A percentile compares a stretch with the other conserved stretches of the same genome.
Conservation (phyloP, 2,888 invertebrate species). For the Pristionchus entomophagus region DNA sequence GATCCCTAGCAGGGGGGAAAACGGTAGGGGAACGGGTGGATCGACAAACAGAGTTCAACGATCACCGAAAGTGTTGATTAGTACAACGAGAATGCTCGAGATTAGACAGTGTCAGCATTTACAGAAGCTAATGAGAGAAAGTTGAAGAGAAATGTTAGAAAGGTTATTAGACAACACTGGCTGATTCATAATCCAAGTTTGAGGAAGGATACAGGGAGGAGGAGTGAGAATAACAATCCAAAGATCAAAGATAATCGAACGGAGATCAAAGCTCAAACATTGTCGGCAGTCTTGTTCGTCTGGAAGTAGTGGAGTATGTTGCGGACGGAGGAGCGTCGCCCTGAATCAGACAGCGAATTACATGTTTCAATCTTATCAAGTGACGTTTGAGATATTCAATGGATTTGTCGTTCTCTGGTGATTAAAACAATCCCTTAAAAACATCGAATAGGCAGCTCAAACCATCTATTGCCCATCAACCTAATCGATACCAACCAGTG, state of each 20-base stretch:
- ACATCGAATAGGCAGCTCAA: too few relatives aligned
- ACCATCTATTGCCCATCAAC: too few relatives aligned
- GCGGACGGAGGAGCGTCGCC: constrained; percentile 24
- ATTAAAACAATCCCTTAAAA: too few relatives aligned
- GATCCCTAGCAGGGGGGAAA: background rate
- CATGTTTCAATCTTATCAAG: background rate
- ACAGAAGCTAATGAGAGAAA: background rate
- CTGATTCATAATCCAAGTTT: background rate
- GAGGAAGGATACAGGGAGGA: background rate
- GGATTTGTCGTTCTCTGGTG: too few relatives aligned
- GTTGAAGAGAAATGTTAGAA: background rate
- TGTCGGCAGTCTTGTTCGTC: background rate
- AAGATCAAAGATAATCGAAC: background rate
- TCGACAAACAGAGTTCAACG: constrained; percentile 1
- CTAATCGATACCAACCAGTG: too few relatives aligned
- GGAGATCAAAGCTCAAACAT: background rate
- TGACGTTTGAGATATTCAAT: too few relatives aligned
- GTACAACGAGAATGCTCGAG: background rate
- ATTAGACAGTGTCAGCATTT: background rate
- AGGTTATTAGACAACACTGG: background rate
- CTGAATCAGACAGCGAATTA: too few relatives aligned
- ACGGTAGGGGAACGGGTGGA: background rate
- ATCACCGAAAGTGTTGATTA: background rate
- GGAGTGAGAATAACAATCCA: background rate
- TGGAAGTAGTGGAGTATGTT: constrained; percentile 35